phyloP scores from a whole-genome alignment of 2,888 invertebrate species.

The Mythimna pallens region DNA sequence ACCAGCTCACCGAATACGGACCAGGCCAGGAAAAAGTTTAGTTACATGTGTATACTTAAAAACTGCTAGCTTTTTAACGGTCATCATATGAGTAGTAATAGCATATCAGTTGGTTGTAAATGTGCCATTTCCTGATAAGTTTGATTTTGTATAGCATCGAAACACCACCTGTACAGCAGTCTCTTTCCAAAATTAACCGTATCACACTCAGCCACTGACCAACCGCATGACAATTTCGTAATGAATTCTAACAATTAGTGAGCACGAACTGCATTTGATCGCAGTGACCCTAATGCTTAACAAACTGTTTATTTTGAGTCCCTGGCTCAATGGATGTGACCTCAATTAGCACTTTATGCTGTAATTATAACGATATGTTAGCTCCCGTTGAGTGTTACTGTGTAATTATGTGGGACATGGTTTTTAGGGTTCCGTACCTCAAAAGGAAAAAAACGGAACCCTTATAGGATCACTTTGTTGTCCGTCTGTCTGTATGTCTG shows the following conservation, averaged over 20 bases:
- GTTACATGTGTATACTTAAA: too few relatives aligned
- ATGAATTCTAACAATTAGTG: slow-evolving; percentile 51
- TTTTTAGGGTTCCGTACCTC: too few relatives aligned
- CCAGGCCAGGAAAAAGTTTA: too few relatives aligned
- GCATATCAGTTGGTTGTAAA: too few relatives aligned
- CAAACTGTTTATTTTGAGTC: slow-evolving; percentile 73
- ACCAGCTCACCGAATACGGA: too few relatives aligned
- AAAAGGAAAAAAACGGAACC: too few relatives aligned
- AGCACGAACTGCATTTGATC: slow-evolving; percentile 52
- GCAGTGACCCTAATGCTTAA: slow-evolving; percentile 66
- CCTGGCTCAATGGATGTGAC: slow-evolving; percentile 71
- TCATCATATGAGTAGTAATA: too few relatives aligned
- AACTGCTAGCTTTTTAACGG: too few relatives aligned
- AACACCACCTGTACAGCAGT: background rate
- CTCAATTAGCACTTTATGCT: slow-evolving; percentile 67
- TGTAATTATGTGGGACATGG: background rate
- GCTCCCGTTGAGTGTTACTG: slow-evolving; percentile 27
- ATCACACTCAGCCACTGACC: background rate
- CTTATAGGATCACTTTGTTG: too few relatives aligned
- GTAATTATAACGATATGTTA: slow-evolving; percentile 57
- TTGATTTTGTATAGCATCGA: too few relatives aligned
- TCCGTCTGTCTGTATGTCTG: too few relatives aligned
- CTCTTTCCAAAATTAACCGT: background rate
- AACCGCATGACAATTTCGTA: slow-evolving; percentile 33
- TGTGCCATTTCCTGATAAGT: too few relatives aligned